Evolutionary conservation across 1,140 invertebrate genomes (phyloP).

Genomic region (Camponotus vicinus): DNA sequence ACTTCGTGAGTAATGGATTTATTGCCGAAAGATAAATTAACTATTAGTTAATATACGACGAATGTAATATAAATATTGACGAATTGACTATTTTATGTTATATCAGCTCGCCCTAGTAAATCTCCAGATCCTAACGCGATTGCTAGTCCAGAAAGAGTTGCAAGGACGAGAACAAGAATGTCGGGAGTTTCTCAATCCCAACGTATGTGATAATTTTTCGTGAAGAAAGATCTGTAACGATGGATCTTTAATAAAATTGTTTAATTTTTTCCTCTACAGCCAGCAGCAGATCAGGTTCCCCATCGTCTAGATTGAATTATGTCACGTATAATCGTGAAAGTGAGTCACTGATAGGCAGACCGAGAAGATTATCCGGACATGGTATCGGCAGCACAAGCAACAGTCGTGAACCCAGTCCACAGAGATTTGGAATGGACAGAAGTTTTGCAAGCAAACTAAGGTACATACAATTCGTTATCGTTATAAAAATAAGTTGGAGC

Average conservation of each 20-base stretch:
- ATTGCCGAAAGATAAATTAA: background rate
- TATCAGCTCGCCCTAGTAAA: conserved; percentile 88
- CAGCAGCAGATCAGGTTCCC: conserved; percentile 94
- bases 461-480: conserved; percentile 57
- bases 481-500: background rate
- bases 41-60: background rate
- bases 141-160: conserved; percentile 89
- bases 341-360: conserved; percentile 80
- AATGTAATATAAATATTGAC: background rate
- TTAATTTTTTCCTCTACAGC: conserved; percentile 85
- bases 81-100: conserved; percentile 1
- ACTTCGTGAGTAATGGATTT: conserved; percentile 89
- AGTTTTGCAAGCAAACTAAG: conserved; percentile 81
- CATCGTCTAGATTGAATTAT: conserved; percentile 92
- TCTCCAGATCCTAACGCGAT: conserved; percentile 84
- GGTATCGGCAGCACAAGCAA: conserved; percentile 85
- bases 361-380: conserved; percentile 81
- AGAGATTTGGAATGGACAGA: conserved; percentile 83
- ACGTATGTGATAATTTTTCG: conserved; percentile 88
- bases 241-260: background rate
- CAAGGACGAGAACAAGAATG: conserved; percentile 88
- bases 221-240: background rate
- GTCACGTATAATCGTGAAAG: conserved; percentile 88
- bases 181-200: conserved; percentile 95
- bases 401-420: conserved; percentile 90